A percentile compares a stretch with the other conserved stretches of the same genome.
Conservation (phyloP, 1,140 invertebrate species). For the Dinothrombium tinctorium region DNA sequence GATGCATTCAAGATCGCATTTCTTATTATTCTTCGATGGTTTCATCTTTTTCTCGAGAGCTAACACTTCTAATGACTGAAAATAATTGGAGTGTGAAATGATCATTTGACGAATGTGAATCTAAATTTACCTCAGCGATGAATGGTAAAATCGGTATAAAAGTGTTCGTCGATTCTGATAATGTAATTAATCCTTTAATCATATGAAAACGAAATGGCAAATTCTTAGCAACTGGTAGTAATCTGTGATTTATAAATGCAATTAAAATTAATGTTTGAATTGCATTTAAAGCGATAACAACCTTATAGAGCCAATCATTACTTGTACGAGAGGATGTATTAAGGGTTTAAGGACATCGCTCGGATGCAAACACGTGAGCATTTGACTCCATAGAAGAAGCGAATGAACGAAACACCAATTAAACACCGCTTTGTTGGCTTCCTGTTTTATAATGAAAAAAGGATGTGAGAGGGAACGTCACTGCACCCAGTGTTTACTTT, state of each 20-base stretch:
- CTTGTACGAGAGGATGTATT: slow-evolving; percentile 75
- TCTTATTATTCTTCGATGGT: slow-evolving; percentile 20
- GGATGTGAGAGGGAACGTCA: not conserved
- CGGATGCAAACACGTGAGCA: slow-evolving; percentile 34
- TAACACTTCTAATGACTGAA: slow-evolving; percentile 8
- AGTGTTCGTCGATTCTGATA: slow-evolving; percentile 48
- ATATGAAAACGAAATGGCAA: slow-evolving; percentile 83
- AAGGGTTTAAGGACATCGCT: slow-evolving; percentile 52
- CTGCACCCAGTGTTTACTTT: slow-evolving; percentile 27
- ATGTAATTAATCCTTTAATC: slow-evolving; percentile 48
- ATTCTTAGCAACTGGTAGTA: slow-evolving; percentile 70
- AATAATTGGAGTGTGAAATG: not conserved
- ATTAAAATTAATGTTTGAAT: not conserved
- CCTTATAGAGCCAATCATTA: slow-evolving; percentile 30
- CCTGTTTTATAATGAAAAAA: slow-evolving; percentile 27
- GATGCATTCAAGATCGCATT: slow-evolving; percentile 54
- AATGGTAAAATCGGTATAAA: slow-evolving; percentile 80
- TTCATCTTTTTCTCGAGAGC: slow-evolving; percentile 13
- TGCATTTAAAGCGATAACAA: slow-evolving; percentile 13
- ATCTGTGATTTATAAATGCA: slow-evolving; percentile 23
- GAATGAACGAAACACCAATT: slow-evolving; percentile 97
- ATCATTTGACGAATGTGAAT: not conserved
- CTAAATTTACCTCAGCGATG: slow-evolving; percentile 44
- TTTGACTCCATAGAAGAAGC: slow-evolving; percentile 59
- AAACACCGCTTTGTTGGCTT: slow-evolving; percentile 73